Conservation (phyloP, 2,797 vertebrate species). For the Nyctalus aviator region DNA sequence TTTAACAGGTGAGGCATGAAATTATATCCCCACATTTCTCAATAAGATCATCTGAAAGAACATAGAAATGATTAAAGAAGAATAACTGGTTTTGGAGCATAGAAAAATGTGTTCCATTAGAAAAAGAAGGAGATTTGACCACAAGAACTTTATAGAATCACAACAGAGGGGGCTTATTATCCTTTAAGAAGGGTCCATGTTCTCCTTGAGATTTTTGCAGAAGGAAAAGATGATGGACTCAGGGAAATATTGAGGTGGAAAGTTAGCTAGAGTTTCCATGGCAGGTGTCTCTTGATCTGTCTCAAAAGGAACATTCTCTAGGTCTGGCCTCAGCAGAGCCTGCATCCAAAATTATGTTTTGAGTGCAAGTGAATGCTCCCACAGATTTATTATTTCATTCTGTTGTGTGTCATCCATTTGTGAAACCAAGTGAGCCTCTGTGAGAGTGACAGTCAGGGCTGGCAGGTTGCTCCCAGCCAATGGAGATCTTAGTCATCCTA, state of each 20-base stretch:
- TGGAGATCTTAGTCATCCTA: background rate
- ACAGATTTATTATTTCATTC: background rate
- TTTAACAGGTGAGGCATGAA: background rate
- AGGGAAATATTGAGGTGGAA: background rate
- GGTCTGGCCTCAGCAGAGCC: background rate
- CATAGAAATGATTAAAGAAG: background rate
- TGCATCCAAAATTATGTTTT: background rate
- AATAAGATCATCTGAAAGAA: background rate
- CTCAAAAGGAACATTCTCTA: slow-evolving; percentile 4
- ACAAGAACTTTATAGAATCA: background rate
- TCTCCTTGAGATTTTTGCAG: background rate
- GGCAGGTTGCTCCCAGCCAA: background rate
- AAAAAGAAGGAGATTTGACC: background rate
- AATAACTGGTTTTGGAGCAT: background rate
- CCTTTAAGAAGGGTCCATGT: background rate
- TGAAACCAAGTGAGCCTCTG: background rate
- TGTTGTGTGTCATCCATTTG: background rate
- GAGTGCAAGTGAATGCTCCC: background rate
- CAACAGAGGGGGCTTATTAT: background rate
- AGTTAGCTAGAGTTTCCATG: background rate
- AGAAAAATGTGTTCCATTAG: background rate
- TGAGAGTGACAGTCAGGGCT: background rate
- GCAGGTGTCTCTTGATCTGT: background rate
- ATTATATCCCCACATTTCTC: background rate
- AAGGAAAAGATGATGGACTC: background rate